phyloP scores from a whole-genome alignment of 1,140 invertebrate species.

The Rhopalosiphum maidis region DNA sequence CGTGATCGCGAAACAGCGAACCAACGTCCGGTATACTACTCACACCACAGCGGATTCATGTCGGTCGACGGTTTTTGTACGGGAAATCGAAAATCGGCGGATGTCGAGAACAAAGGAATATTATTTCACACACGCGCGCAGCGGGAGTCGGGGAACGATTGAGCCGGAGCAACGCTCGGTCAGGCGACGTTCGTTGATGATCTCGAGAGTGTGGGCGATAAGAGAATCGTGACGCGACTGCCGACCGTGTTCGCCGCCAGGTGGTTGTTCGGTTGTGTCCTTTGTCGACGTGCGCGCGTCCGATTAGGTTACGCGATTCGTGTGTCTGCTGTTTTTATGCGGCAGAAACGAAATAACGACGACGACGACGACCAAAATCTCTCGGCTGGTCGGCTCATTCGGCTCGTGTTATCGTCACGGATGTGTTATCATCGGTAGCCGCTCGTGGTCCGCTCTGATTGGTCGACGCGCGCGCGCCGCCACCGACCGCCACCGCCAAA shows the following conservation, averaged over 20 bases:
- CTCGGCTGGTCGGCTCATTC: background rate
- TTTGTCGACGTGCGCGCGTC: background rate
- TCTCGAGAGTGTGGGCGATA: background rate
- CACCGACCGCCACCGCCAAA: background rate
- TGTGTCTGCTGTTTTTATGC: background rate
- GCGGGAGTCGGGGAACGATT: background rate
- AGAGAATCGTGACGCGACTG: background rate
- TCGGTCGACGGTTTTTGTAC: background rate
- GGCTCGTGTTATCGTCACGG: background rate
- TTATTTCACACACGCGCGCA: background rate
- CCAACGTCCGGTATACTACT: background rate
- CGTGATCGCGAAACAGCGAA: background rate
- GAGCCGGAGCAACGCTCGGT: background rate
- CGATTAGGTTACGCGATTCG: background rate
- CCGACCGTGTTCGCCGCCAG: background rate
- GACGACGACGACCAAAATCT: background rate
- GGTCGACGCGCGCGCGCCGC: background rate
- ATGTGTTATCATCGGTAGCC: background rate
- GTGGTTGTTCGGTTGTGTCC: background rate
- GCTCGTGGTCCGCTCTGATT: conserved; percentile 43
- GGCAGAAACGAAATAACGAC: background rate
- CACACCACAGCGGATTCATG: background rate
- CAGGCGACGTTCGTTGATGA: background rate
- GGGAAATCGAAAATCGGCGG: background rate
- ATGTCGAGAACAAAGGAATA: background rate